Evolutionary conservation across 1,140 invertebrate genomes (phyloP).

Genomic region (Charaxes varanes): DNA sequence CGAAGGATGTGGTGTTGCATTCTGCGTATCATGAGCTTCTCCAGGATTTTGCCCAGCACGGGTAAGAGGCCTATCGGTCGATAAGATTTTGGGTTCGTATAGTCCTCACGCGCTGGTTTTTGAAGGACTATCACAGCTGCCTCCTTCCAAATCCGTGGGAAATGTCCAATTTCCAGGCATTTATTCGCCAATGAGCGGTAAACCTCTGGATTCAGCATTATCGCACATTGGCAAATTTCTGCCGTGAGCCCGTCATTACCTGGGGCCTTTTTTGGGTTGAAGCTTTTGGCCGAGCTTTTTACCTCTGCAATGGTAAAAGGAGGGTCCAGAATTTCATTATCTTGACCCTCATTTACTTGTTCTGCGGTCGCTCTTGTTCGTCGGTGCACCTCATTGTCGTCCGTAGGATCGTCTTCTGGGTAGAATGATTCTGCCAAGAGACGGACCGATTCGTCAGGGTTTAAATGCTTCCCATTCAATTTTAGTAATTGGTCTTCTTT

Average conservation of each 20-base stretch:
- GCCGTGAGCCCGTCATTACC: neutral
- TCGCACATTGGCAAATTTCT: neutral
- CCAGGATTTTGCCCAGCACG: no score
- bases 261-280: slow-evolving; percentile 1
- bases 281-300: neutral
- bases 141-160: no score
- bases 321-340: neutral
- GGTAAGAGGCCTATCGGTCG: no score
- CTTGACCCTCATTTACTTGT: neutral
- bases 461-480: neutral
- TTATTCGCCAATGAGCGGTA: no score
- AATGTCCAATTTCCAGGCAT: no score
- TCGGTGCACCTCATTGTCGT: neutral
- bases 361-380: neutral
- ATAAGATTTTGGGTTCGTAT: no score
- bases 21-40: no score
- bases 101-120: no score
- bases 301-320: neutral
- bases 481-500: neutral
- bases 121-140: no score
- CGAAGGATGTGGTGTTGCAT: no score
- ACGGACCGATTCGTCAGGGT: neutral
- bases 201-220: no score
- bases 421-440: slow-evolving; percentile 1
- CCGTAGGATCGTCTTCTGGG: neutral